phyloP scores from a whole-genome alignment of 35 echinoderm and acorn worm species.

The Apostichopus parvimensis region DNA sequence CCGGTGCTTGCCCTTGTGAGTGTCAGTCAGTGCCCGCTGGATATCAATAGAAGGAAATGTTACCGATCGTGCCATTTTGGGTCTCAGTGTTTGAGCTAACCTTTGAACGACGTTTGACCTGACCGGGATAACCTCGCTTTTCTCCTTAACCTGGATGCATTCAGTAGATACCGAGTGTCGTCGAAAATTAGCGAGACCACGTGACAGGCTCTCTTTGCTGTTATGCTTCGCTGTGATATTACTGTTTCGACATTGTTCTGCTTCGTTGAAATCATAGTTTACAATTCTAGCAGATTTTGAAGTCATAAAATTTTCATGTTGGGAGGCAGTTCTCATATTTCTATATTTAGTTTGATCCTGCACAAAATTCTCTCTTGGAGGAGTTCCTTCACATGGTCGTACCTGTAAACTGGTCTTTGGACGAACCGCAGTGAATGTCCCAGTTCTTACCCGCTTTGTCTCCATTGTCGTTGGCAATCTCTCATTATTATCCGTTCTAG shows the following conservation, averaged over 20 bases:
- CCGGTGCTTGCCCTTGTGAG: not conserved
- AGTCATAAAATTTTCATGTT: too few relatives aligned
- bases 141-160: not conserved
- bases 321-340: too few relatives aligned
- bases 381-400: too few relatives aligned
- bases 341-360: too few relatives aligned
- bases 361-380: too few relatives aligned
- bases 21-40: not conserved
- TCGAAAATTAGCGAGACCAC: not conserved
- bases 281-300: not conserved
- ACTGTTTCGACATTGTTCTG: not conserved
- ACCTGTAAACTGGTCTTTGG: too few relatives aligned
- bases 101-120: constrained; percentile 10
- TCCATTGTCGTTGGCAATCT: not conserved
- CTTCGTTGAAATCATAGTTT: constrained; percentile 5
- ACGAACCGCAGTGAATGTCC: too few relatives aligned
- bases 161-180: not conserved
- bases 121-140: not conserved
- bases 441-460: too few relatives aligned
- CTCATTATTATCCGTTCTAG: not conserved
- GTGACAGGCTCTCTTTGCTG: not conserved
- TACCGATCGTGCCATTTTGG: not conserved
- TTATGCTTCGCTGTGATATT: not conserved
- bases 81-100: not conserved
- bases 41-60: not conserved